Evolutionary conservation across 2,888 invertebrate species (phyloP), one percentile per base, ranked within the genome.

Genomic region (Gisinianus flammeolus): DNA sequence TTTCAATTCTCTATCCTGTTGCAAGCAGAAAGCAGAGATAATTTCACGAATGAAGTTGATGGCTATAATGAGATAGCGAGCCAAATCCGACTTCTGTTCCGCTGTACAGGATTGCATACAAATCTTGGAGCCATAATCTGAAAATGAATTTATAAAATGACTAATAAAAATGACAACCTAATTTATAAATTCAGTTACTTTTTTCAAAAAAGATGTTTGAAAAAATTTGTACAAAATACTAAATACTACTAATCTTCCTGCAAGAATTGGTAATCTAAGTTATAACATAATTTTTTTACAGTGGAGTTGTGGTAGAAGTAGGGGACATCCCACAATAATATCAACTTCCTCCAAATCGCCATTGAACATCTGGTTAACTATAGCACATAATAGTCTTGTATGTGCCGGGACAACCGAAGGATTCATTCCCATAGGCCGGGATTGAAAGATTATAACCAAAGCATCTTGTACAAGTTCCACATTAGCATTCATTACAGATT

Each of bases 31-130:
- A 10, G 72, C 77, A 8, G 77, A 77, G 4, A 77, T 22, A 5
- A 77, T n/a, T 77, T 77, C 77, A 31, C 77, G 56, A 3, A 72
- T n/a, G 12, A 64, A 72, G 26, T 77, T 77, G 26, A 77, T 72
- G 19, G 72, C 67, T 26, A 52, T 24, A 22, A 77, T 24, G 16
- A 77, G 24, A 54, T 77, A 77, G 67, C 52, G 56, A 30, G 52
- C 77, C 67, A 77, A 22, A 6, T 62, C 62, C 0, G 64, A 16
- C 22, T 72, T 77, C n/a, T 77, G 71, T 10, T 24, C 54, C 6
- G 24, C 44, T 16, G 77, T 58, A 56, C 52, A 77, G n/a, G 30
- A 52, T 16, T 26, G 26, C 6, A 30, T 2, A 3, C 8, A 31
- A 1, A 56, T 33, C 16, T 5, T 35, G 3, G 35, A 30, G 2